These are phyloP conservation scores for Archilochus colubris DNA, from an alignment of 2,113 vertebrate species.

Conservation along the genomic window DNA sequence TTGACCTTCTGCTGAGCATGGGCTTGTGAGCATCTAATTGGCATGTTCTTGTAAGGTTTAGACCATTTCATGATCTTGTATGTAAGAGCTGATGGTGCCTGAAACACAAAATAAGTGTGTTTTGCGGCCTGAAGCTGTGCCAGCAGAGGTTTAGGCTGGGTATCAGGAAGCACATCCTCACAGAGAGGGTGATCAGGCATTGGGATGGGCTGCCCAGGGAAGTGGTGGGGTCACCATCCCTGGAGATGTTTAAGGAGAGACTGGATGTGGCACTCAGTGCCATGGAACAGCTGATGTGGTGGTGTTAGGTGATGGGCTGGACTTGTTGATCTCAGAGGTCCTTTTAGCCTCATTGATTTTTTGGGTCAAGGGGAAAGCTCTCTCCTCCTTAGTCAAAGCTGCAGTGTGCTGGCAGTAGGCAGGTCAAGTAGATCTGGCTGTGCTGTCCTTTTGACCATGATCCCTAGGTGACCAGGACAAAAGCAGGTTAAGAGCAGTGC, in stretches of 20 bases:
- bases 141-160: too few relatives aligned
- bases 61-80: background rate
- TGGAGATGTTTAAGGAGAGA: too few relatives aligned
- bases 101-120: background rate
- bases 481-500: background rate
- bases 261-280: too few relatives aligned
- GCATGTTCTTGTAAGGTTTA: background rate
- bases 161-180: too few relatives aligned
- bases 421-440: background rate
- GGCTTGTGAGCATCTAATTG: background rate
- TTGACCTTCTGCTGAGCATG: background rate
- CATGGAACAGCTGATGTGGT: too few relatives aligned
- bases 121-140: accelerated
- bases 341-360: too few relatives aligned
- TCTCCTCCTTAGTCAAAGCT: accelerated
- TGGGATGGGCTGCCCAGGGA: too few relatives aligned
- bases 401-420: accelerated
- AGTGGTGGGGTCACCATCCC: too few relatives aligned
- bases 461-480: background rate
- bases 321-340: too few relatives aligned
- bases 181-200: too few relatives aligned
- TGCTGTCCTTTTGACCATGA: too few relatives aligned
- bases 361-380: accelerated
- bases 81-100: background rate
- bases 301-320: too few relatives aligned